Conservation (phyloP, 92 coral and sea anemone species). For the Phenganax subtilis region DNA sequence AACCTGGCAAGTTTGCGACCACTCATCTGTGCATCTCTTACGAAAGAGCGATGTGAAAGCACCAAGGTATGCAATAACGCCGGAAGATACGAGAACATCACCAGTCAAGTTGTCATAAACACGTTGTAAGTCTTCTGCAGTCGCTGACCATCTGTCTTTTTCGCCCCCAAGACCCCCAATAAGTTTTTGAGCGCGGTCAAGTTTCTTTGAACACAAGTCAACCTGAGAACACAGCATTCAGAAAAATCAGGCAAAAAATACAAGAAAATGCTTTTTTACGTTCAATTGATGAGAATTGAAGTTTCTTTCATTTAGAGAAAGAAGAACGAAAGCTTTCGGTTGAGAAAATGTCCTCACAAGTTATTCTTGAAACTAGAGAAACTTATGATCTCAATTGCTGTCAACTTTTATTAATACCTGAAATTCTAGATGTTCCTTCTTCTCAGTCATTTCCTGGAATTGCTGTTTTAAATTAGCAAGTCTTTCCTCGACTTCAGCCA, state of each 20-base stretch:
- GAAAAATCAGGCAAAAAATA: neutral
- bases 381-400: neutral
- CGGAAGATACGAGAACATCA: constrained; percentile 96
- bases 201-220: constrained; percentile 94
- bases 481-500: constrained; percentile 93
- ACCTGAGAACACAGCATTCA: constrained; percentile 51
- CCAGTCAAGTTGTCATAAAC: constrained; percentile 94
- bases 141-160: constrained; percentile 98
- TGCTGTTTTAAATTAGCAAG: constrained; percentile 82
- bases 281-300: too few species aligned
- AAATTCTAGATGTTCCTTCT: constrained; percentile 90
- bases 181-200: constrained; percentile 90
- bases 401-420: constrained; percentile 56
- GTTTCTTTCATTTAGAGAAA: too few species aligned
- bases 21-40: constrained; percentile 86
- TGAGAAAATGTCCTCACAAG: neutral
- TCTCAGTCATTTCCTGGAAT: constrained; percentile 94
- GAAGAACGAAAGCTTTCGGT: neutral
- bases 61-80: constrained; percentile 95
- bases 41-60: constrained; percentile 97
- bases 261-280: neutral
- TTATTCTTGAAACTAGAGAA: neutral
- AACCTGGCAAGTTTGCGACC: constrained; percentile 97
- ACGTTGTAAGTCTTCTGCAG: constrained; percentile 83
- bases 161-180: constrained; percentile 99